Conservation (phyloP, 2,113 vertebrate species). For the Cryptomyrus ogoouensis region DNA sequence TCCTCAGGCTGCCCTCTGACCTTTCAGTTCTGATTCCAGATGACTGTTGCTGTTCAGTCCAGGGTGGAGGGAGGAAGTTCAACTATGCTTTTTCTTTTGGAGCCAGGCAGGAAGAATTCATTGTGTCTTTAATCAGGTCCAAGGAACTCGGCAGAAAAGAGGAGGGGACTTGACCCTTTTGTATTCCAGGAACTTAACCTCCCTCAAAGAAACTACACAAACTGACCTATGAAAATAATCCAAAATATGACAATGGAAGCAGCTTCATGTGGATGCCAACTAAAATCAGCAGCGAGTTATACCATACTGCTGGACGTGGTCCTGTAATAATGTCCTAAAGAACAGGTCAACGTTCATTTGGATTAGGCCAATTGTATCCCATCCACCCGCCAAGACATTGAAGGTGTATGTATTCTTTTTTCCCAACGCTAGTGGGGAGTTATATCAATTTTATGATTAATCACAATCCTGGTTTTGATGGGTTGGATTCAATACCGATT, state of each 20-base stretch:
- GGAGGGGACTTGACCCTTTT: not conserved
- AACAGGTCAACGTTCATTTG: not conserved
- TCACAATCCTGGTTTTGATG: not conserved
- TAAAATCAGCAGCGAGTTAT: not conserved
- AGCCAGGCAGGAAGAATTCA: constrained; percentile 14
- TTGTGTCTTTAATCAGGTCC: constrained; percentile 17
- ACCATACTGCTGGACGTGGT: not conserved
- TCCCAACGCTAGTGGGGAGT: not conserved
- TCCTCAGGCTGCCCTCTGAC: constrained; percentile 44
- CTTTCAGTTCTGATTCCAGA: constrained; percentile 61
- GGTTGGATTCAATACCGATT: not conserved
- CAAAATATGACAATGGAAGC: not conserved
- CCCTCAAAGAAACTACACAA: not conserved
- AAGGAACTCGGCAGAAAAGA: constrained; percentile 26
- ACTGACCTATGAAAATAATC: not conserved
- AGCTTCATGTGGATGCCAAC: not conserved
- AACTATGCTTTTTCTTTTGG: not conserved
- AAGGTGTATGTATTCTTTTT: not conserved
- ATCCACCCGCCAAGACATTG: not conserved
- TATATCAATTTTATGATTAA: not conserved
- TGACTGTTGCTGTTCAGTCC: constrained; percentile 62
- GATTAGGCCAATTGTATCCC: not conserved
- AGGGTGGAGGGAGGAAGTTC: constrained; percentile 1
- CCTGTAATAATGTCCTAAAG: not conserved
- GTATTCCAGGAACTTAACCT: not conserved